Conservation (phyloP, 1,140 invertebrate species). For the Lasaia peninsularis region DNA sequence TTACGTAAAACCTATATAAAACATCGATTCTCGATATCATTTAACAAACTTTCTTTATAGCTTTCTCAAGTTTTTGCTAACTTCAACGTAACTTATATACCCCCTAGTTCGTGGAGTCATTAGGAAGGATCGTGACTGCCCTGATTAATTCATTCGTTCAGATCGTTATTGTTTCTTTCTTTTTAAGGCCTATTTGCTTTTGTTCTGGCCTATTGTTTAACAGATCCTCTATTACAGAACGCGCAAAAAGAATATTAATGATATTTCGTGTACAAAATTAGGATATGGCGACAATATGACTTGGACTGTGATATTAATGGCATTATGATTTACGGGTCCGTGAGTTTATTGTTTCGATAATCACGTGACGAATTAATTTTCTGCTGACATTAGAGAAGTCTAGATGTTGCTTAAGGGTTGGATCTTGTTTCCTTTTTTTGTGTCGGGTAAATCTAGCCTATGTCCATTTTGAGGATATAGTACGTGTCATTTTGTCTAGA, state of each 20-base stretch:
- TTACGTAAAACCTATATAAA: conserved; percentile 39
- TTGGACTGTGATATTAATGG: background rate
- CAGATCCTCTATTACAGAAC: background rate
- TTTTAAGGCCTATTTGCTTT: conserved; percentile 33
- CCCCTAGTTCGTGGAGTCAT: conserved; percentile 53
- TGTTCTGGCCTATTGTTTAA: conserved; percentile 23
- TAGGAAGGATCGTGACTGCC: conserved; percentile 54
- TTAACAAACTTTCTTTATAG: conserved; percentile 40
- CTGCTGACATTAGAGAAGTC: no score
- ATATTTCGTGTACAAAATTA: background rate
- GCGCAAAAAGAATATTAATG: conserved; percentile 10
- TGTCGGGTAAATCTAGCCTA: no score
- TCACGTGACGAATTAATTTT: no score
- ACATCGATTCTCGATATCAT: conserved; percentile 45
- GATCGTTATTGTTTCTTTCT: conserved; percentile 32
- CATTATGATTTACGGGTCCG: background rate
- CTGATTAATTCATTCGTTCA: conserved; percentile 56
- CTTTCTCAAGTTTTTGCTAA: conserved; percentile 35
- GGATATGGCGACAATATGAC: background rate
- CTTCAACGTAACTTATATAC: conserved; percentile 45
- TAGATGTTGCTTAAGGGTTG: no score
- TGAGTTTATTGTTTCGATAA: no score
- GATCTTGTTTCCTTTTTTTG: no score
- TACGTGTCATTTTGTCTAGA: no score
- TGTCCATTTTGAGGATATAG: no score